Percentiles rank a stretch among this genome's conserved stretches.
Conservation (phyloP, 2,113 vertebrate species). For the Heterotis niloticus region DNA sequence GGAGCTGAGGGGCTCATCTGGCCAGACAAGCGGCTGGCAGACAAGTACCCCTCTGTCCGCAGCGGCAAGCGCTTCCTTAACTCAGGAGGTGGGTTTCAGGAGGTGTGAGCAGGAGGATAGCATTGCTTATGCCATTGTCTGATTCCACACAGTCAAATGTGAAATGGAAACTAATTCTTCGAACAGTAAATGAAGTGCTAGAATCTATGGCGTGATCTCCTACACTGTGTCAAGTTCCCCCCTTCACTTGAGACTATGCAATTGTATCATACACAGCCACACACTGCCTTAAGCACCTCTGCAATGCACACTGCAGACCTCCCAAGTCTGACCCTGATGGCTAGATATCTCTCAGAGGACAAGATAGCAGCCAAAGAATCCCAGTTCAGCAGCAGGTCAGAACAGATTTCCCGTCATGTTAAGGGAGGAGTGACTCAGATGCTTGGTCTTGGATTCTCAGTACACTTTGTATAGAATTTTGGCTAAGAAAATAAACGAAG, state of each 20-base stretch:
- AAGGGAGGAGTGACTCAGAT: too few relatives aligned
- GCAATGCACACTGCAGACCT: background rate
- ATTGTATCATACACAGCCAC: background rate
- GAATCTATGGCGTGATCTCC: background rate
- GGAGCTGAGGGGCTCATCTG: constrained; percentile 87
- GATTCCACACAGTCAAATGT: background rate
- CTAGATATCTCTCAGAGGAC: background rate
- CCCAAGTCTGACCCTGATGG: background rate
- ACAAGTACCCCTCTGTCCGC: constrained; percentile 85
- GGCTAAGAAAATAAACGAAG: constrained; percentile 4
- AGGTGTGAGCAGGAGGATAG: background rate
- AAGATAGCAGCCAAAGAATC: background rate
- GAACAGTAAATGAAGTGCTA: background rate
- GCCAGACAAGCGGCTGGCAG: constrained; percentile 84
- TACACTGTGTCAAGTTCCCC: background rate
- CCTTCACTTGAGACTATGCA: background rate
- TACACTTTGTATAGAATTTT: constrained; percentile 6
- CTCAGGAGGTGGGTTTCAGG: constrained; percentile 79
- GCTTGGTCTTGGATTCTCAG: background rate
- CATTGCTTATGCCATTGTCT: background rate
- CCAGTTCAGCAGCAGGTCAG: background rate
- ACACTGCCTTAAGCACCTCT: background rate
- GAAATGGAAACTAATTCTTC: background rate
- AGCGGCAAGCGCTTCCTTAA: constrained; percentile 92
- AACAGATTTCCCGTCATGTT: background rate